These are phyloP conservation scores for Megalopta genalis DNA, from an alignment of 1,140 invertebrate species.

Conservation along the genomic window DNA sequence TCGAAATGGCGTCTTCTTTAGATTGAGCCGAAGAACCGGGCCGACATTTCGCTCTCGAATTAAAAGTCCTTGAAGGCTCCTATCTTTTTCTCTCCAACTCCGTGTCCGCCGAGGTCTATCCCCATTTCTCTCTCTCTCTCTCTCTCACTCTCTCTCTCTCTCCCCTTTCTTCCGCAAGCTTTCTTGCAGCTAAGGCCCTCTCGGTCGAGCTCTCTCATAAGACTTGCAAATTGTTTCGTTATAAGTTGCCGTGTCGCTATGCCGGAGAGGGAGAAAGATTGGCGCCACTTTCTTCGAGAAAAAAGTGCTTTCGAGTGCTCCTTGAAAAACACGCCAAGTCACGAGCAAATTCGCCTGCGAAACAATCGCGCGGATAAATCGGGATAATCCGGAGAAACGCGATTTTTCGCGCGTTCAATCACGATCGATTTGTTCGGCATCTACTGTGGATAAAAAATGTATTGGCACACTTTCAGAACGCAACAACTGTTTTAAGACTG, in stretches of 20 bases:
- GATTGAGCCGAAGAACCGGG: conserved; percentile 13
- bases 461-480: too few relatives aligned
- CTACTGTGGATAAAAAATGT: too few relatives aligned
- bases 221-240: conserved; percentile 71
- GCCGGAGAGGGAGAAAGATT: conserved; percentile 17
- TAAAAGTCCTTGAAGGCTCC: conserved; percentile 55
- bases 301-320: conserved; percentile 29
- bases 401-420: not conserved
- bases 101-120: not conserved
- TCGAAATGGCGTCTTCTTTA: conserved; percentile 15
- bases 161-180: not conserved
- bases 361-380: conserved; percentile 19
- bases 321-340: conserved; percentile 23
- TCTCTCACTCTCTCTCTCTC: too few relatives aligned
- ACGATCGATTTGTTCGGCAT: not conserved
- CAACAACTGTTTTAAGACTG: too few relatives aligned
- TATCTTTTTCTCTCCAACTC: not conserved
- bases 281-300: conserved; percentile 40
- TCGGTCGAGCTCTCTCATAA: conserved; percentile 47
- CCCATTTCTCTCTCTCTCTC: too few relatives aligned
- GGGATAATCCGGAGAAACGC: not conserved
- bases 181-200: not conserved
- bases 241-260: conserved; percentile 66
- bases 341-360: conserved; percentile 9
- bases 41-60: conserved; percentile 45